A percentile compares a stretch with the other conserved stretches of the same genome.
Conservation (phyloP, 2,888 invertebrate species). For the Euproctis similis region DNA sequence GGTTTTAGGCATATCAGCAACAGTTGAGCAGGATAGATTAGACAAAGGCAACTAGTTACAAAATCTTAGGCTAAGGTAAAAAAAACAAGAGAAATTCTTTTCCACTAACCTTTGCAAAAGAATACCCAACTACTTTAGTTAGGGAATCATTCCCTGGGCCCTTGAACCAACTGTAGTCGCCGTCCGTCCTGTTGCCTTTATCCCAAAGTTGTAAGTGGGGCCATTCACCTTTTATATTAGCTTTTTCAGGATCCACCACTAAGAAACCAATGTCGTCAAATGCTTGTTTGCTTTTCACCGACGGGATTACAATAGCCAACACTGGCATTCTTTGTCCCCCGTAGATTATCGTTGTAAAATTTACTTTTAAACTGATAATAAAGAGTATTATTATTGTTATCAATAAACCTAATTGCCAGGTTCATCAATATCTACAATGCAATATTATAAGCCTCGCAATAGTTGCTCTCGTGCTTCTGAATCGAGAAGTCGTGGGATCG, state of each 20-base stretch:
- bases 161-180: constrained; percentile 37
- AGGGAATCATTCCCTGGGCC: constrained; percentile 12
- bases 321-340: constrained; percentile 16
- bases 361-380: constrained; percentile 39
- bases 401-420: too few relatives aligned
- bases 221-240: constrained; percentile 22
- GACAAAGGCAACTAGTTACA: too few relatives aligned
- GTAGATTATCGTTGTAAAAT: constrained; percentile 36
- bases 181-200: constrained; percentile 35
- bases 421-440: too few relatives aligned
- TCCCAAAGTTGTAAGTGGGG: constrained; percentile 18
- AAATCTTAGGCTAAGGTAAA: too few relatives aligned
- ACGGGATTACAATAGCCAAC: constrained; percentile 38
- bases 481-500: too few relatives aligned
- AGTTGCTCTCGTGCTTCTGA: too few relatives aligned
- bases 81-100: too few relatives aligned
- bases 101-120: constrained; percentile 35
- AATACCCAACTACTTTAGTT: constrained; percentile 42
- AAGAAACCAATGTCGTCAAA: constrained; percentile 53
- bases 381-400: too few relatives aligned
- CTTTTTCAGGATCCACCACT: constrained; percentile 21
- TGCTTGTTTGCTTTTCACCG: constrained; percentile 31
- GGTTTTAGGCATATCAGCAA: too few relatives aligned
- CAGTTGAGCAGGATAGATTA: too few relatives aligned
- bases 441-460: too few relatives aligned